Conservation (phyloP, 2,113 vertebrate genomes). For the Leucopsar rothschildi region DNA sequence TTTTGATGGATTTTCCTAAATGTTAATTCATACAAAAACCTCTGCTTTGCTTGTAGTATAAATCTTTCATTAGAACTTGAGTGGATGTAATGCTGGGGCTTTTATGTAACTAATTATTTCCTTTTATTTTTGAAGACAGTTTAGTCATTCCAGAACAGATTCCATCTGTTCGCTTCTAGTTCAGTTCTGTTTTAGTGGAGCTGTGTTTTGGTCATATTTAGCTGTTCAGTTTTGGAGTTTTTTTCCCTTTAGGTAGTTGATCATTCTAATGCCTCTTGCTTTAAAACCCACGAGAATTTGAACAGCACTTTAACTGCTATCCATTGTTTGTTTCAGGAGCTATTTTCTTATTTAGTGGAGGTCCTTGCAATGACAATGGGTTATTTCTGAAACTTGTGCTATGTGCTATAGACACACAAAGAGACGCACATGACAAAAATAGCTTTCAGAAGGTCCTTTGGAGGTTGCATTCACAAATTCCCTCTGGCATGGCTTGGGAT, state of each 20-base stretch:
- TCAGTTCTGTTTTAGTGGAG: background rate
- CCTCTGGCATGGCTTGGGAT: background rate
- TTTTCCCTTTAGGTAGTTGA: background rate
- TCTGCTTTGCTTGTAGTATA: background rate
- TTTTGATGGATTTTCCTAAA: slow-evolving; percentile 3
- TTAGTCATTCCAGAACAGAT: slow-evolving; percentile 7
- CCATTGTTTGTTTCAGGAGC: background rate
- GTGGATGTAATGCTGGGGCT: background rate
- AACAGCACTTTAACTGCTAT: background rate
- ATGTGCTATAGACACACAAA: background rate
- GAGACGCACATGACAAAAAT: background rate
- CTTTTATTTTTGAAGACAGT: slow-evolving; percentile 12
- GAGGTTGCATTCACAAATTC: background rate
- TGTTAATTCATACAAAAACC: background rate
- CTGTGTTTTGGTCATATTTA: background rate
- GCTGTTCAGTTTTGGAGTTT: background rate
- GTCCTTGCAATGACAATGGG: background rate
- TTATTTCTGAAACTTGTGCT: background rate
- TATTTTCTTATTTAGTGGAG: background rate
- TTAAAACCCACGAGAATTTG: background rate
- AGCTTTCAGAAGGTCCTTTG: background rate
- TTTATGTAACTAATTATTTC: slow-evolving; percentile 21
- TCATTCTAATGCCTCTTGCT: background rate
- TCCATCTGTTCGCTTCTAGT: background rate
- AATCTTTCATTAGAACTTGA: background rate